Conservation (phyloP, 92 coral and sea anemone species). For the Ricordea florida region DNA sequence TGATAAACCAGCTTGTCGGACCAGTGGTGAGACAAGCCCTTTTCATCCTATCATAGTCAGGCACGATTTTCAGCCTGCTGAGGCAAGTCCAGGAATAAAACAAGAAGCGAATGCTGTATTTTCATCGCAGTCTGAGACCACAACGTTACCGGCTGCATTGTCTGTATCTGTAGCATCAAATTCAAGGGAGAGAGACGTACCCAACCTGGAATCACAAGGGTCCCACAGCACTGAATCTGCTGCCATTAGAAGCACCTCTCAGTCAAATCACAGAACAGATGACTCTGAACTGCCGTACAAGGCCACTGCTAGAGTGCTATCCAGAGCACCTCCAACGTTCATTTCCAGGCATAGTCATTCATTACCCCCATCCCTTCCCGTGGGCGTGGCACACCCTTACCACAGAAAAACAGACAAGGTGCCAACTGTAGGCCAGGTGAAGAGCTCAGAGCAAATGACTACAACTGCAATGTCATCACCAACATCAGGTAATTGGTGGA, state of each 20-base stretch:
- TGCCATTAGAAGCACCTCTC: not conserved
- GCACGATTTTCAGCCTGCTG: conserved; percentile 30
- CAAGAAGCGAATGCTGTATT: not conserved
- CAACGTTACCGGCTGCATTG: not conserved
- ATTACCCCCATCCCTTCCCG: conserved; percentile 73
- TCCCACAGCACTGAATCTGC: not conserved
- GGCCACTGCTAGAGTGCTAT: conserved; percentile 54
- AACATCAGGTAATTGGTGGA: conserved; percentile 51
- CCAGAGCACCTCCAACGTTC: conserved; percentile 67
- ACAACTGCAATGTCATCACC: conserved; percentile 28
- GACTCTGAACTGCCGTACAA: conserved; percentile 39
- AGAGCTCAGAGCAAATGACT: conserved; percentile 7
- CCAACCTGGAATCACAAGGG: no score
- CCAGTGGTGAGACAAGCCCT: conserved; percentile 6
- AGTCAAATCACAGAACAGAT: conserved; percentile 22
- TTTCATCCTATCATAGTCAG: conserved; percentile 35
- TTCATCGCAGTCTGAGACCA: not conserved
- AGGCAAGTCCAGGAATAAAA: conserved; percentile 12
- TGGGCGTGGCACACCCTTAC: conserved; percentile 92
- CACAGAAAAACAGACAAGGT: conserved; percentile 48
- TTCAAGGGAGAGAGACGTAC: no score
- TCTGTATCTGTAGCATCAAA: not conserved
- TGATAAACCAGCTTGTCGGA: no score
- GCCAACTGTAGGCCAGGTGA: not conserved
- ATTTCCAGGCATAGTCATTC: conserved; percentile 67